A percentile compares a stretch with the other conserved stretches of the same genome.
phyloP scores from a whole-genome alignment of 2,888 invertebrate species.

The Caenorhabditis sulstoni region DNA sequence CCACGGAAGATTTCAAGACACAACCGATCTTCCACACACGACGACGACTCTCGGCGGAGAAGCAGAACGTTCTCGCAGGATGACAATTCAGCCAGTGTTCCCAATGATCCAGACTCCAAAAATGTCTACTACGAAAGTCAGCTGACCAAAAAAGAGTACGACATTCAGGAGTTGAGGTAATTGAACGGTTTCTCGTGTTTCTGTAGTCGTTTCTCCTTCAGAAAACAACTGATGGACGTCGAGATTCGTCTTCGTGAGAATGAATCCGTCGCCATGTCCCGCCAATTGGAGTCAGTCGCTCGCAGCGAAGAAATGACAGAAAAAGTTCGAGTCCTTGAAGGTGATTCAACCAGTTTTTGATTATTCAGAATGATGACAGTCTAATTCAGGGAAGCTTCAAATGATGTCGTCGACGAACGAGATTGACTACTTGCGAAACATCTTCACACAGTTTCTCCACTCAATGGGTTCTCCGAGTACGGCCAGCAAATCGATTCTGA shows the following conservation, averaged over 20 bases:
- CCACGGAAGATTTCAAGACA: slow-evolving; percentile 43
- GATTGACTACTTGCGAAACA: slow-evolving; percentile 61
- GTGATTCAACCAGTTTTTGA: slow-evolving; percentile 2
- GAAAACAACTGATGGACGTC: slow-evolving; percentile 56
- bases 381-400: slow-evolving; percentile 51
- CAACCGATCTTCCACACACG: slow-evolving; percentile 45
- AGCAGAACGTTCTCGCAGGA: slow-evolving; percentile 57
- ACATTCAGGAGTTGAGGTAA: slow-evolving; percentile 56
- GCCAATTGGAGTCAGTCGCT: slow-evolving; percentile 51
- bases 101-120: slow-evolving; percentile 57
- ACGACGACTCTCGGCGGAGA: slow-evolving; percentile 42
- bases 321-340: slow-evolving; percentile 56
- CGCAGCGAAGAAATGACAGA: slow-evolving; percentile 49
- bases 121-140: slow-evolving; percentile 61
- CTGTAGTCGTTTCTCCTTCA: slow-evolving; percentile 20
- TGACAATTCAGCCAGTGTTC: slow-evolving; percentile 34
- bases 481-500: slow-evolving; percentile 54
- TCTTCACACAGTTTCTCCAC: slow-evolving; percentile 55
- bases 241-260: slow-evolving; percentile 56
- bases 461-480: slow-evolving; percentile 55
- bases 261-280: slow-evolving; percentile 50
- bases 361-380: neutral
- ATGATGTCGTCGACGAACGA: slow-evolving; percentile 57
- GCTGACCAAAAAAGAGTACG: slow-evolving; percentile 54
- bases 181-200: neutral